Base-by-base conservation (phyloP, 1,140 invertebrate species). In the Coenobita brevimanus region DNA sequence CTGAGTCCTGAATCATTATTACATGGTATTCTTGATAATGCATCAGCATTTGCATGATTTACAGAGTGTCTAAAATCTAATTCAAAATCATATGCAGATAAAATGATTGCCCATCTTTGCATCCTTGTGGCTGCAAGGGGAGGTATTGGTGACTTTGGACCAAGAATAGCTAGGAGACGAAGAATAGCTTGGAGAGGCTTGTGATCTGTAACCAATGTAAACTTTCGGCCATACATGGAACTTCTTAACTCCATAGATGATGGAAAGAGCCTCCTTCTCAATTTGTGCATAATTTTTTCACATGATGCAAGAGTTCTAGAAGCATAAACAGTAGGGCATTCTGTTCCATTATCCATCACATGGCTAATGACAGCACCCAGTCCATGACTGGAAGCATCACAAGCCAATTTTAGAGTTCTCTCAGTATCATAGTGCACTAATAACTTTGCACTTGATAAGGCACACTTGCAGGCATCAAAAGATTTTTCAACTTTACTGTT, bases 241-340 rank as follows among this genome's bases (percentile, higher is more conserved):
- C n/a, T 64, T 82, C 24, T 60, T 64, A 3, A 82, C 80, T 13
- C 92, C 93, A 90, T 91, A 94, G 0, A 94, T 86, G 13, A 95
- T 92, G 0, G 92, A 92, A n/a, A 94, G 89, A 4, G 93, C 93
- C 91, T 95, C 94, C 90, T 93, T 94, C 43, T 95, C 93, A 43
- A 94, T 92, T 89, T 93, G 93, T 13, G 92, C 82, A 80, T 94
- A 94, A 75, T 93, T 93, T 90, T 91, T 89, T 94, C 92, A 1
- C 92, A 89, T 54, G 90, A 62, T 17, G 90, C 91, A 43, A 94
- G 90, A 0, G 92, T 91, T 78, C 92, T 89, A 6, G 93, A 94
- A 10, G 91, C 92, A 91, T 91, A 93, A 2, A 91, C 91, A 38
- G 94, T 92, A 27, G 93, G 92, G 84, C 85, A 57, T 89, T 93